Base-by-base conservation (phyloP, 1,140 invertebrate species). In the Monomorium pharaonis region DNA sequence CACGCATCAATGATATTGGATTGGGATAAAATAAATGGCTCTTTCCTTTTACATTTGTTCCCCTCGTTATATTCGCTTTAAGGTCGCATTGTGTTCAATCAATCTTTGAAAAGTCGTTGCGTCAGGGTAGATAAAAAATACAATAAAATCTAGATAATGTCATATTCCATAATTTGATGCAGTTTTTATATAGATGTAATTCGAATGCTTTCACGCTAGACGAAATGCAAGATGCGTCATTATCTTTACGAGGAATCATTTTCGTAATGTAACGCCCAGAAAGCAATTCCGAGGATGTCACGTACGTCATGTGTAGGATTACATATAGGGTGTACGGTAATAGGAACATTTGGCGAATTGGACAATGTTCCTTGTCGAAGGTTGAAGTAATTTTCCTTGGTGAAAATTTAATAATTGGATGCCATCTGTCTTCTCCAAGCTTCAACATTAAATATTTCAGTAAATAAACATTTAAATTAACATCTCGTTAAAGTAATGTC, bases 111-210 rank as follows among this genome's bases (percentile, higher is more conserved):
- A 42, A 54, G 33, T 63, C 37, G 33, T n/a, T n/a, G 3, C 3
- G 51, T 80, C 33, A 54, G 16, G 9, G 21, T 54, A 30, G 21
- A 56, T 69, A 27, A 69, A 27, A 65, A 54, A 24, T 54, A 42
- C 63, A 80, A 80, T 56, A 74, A 72, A 74, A 74, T 83, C 37
- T 44, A 83, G 78, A 83, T 83, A 44, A 83, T 62, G 42, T 83
- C 67, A 74, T 58, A 58, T 12, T 74, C 7, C 44, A 42, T 60
- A 44, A 69, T 81, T 74, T 74, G 37, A 83, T 58, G 27, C 3
- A 58, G 51, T 44, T 44, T 78, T 83, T 74, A 83, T 58, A 7
- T 58, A 24, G 16, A 24, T 6, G 54, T 47, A 74, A 83, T 72
- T 74, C 67, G 54, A 83, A 44, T 33, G 78, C 63, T 70, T 80